Evolutionary conservation across 1,140 invertebrate genomes (phyloP), one percentile per base, ranked within the genome.

Genomic region (Zelostemma sp.): DNA sequence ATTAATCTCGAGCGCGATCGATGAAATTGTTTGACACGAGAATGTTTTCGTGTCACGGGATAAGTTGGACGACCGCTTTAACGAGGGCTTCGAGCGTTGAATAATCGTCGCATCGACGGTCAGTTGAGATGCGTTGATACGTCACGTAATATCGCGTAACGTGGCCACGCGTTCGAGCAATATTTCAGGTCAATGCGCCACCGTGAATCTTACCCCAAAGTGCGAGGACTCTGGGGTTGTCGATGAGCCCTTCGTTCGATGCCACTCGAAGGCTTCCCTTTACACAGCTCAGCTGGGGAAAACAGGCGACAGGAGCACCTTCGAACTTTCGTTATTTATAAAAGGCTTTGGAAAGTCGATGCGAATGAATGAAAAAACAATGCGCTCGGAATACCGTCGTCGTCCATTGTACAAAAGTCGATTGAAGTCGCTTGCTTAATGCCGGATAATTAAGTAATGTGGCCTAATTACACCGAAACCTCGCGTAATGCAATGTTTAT

Each of bases 181-280:
- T 67, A 51, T 67, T 67, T 56, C 57, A 46, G 64, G 64, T 67
- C 64, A 67, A 60, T 61, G 64, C 64, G 64, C 64, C 47, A 56
- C 57, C 51, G 57, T 45, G 46, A 66, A 66, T 66, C 49, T 31
- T 46, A 45, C 25, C 28, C 41, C 28, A 51, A 50, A 56, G 55
- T 54, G 14, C 49, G 56, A 16, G 56, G 56, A 59, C 55, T 49
- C 35, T 43, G 49, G 31, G 48, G 48, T 28, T 57, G 41, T 41
- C n/a, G n/a, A n/a, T n/a, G n/a, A n/a, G n/a, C n/a, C 21, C 21
- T 4, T 8, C 21, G 6, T 6, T 9, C 6, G n/a, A 35, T 2
- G 33, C 33, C 33, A 9, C 6, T 35, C 33, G 6, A 35, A 35
- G 33, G 33, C 33, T 35, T 35, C 33, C n/a, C 11, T 35, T 9